Percentiles rank a stretch among this genome's conserved stretches.
These are phyloP conservation scores for Hirudinaria manillensis DNA, from an alignment of 2,888 invertebrate species.

Conservation along the genomic window DNA sequence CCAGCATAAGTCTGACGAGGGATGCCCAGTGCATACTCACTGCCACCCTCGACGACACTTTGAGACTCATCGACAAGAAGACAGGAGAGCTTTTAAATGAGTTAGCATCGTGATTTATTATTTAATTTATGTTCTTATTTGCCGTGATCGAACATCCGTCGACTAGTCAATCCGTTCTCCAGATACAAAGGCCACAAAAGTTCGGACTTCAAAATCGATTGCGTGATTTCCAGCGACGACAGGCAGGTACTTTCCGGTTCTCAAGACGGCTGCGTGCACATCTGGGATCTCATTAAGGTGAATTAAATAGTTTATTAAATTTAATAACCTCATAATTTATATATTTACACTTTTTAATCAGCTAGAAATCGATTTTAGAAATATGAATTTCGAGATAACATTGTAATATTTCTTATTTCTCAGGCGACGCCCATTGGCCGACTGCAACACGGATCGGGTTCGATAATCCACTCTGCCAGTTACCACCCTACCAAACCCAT, in stretches of 20 bases:
- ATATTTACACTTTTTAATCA: no score
- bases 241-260: conserved; percentile 83
- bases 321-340: not conserved
- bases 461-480: conserved; percentile 69
- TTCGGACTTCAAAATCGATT: conserved; percentile 78
- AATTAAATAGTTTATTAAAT: not conserved
- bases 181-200: conserved; percentile 74
- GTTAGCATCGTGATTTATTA: conserved; percentile 41
- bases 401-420: conserved; percentile 28
- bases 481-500: conserved; percentile 72
- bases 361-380: no score
- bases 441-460: conserved; percentile 56
- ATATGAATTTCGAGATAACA: not conserved
- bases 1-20: conserved; percentile 75
- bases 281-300: conserved; percentile 79
- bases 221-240: conserved; percentile 75
- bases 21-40: conserved; percentile 86
- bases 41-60: conserved; percentile 74
- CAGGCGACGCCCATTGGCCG: conserved; percentile 59
- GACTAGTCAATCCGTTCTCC: not conserved
- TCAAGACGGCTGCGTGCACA: conserved; percentile 74
- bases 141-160: not conserved
- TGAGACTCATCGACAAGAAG: conserved; percentile 81
- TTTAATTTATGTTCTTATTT: not conserved
- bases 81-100: conserved; percentile 61